phyloP scores from a whole-genome alignment of 1,140 invertebrate species.

The Pentalonia nigronervosa region DNA sequence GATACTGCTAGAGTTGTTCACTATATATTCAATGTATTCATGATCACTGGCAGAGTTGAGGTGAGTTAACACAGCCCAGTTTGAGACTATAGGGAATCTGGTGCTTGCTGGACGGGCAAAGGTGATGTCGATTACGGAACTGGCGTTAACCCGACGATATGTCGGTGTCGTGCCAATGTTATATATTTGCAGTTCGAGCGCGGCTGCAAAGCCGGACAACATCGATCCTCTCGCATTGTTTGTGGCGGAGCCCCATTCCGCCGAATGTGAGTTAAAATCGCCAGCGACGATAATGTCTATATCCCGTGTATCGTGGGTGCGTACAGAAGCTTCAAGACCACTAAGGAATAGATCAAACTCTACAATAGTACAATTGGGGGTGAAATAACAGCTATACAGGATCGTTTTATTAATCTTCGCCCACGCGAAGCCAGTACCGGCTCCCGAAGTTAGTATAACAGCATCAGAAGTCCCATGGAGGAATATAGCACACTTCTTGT shows the following conservation, averaged over 20 bases:
- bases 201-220: background rate
- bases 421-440: no score
- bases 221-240: background rate
- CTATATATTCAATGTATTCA: background rate
- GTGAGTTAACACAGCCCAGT: background rate
- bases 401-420: no score
- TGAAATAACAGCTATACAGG: no score
- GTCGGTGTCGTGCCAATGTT: background rate
- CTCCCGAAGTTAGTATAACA: no score
- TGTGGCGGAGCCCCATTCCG: background rate
- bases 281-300: no score
- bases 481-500: background rate
- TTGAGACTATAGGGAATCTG: background rate
- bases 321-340: background rate
- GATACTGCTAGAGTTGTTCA: background rate
- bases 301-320: background rate
- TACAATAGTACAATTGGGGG: no score
- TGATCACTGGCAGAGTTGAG: background rate
- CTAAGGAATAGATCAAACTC: no score
- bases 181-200: background rate
- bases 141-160: no score
- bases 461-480: background rate
- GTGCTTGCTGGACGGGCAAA: background rate
- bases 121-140: background rate
- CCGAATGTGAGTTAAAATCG: no score